Conservation (phyloP, 2,113 vertebrate genomes). For the Lamprologus speciosus region DNA sequence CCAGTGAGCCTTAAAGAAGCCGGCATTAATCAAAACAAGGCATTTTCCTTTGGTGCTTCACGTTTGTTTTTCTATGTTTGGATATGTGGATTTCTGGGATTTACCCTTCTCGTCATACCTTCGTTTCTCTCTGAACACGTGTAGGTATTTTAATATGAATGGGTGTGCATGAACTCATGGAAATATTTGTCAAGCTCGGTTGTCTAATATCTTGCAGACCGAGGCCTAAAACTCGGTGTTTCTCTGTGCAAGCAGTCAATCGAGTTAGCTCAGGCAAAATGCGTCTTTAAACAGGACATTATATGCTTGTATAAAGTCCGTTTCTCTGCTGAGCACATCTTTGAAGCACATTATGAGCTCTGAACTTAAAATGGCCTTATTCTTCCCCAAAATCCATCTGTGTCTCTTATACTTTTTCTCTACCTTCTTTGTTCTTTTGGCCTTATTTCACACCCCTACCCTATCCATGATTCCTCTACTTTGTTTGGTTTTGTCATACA, state of each 20-base stretch:
- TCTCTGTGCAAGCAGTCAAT: neutral
- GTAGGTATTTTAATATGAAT: constrained; percentile 8
- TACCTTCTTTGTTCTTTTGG: neutral
- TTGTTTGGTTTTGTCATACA: neutral
- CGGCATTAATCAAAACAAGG: neutral
- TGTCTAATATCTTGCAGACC: constrained; percentile 31
- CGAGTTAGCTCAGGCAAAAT: neutral
- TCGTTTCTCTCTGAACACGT: neutral
- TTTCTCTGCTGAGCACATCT: constrained; percentile 4
- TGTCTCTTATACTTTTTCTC: neutral
- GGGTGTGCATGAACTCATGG: constrained; percentile 20
- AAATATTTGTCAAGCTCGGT: constrained; percentile 34
- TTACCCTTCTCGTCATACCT: neutral
- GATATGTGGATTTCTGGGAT: constrained; percentile 1
- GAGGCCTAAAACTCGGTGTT: neutral
- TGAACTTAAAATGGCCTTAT: neutral
- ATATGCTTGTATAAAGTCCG: neutral
- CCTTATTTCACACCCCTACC: neutral
- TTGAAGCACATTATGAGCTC: constrained; percentile 12
- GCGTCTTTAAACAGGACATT: neutral
- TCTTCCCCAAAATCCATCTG: neutral
- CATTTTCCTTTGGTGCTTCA: neutral
- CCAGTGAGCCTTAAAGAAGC: constrained; percentile 4
- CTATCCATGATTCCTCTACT: neutral
- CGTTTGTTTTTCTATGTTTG: neutral